These are phyloP conservation scores for Ormyrus rosae DNA, from an alignment of 2,888 invertebrate genomes.

Conservation along the genomic window DNA sequence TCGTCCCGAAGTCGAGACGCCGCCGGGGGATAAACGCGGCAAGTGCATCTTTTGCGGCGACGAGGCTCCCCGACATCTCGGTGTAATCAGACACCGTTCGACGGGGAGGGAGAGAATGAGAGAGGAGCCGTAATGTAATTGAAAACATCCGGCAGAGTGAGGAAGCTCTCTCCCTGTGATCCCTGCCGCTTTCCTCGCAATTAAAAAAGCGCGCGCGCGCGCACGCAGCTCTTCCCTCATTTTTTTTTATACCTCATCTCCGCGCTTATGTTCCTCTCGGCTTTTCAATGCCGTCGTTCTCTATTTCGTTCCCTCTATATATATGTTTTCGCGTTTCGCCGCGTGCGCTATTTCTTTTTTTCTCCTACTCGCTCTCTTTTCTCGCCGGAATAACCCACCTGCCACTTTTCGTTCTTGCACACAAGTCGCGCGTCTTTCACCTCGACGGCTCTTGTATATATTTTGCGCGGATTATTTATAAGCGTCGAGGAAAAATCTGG, in stretches of 20 bases:
- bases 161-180: conserved; percentile 63
- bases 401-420: conserved; percentile 35
- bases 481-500: neutral
- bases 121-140: conserved; percentile 65
- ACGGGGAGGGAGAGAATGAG: neutral
- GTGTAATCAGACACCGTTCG: conserved; percentile 74
- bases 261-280: conserved; percentile 4
- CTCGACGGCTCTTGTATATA: conserved; percentile 20
- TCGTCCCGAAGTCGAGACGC: conserved; percentile 59
- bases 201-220: conserved; percentile 44
- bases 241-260: conserved; percentile 5
- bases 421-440: conserved; percentile 28
- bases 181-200: conserved; percentile 63
- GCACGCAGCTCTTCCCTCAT: neutral
- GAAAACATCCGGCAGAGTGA: conserved; percentile 68
- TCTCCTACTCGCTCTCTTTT: neutral
- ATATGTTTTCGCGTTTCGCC: neutral
- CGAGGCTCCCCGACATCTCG: conserved; percentile 72
- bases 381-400: conserved; percentile 33
- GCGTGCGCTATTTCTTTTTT: no score
- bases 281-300: neutral
- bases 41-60: conserved; percentile 67
- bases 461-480: conserved; percentile 24
- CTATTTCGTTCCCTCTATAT: neutral
- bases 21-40: conserved; percentile 59